Percentiles rank a stretch among this genome's conserved stretches.
phyloP scores from a whole-genome alignment of 1,140 invertebrate genomes.

The Globodera ellingtonae region DNA sequence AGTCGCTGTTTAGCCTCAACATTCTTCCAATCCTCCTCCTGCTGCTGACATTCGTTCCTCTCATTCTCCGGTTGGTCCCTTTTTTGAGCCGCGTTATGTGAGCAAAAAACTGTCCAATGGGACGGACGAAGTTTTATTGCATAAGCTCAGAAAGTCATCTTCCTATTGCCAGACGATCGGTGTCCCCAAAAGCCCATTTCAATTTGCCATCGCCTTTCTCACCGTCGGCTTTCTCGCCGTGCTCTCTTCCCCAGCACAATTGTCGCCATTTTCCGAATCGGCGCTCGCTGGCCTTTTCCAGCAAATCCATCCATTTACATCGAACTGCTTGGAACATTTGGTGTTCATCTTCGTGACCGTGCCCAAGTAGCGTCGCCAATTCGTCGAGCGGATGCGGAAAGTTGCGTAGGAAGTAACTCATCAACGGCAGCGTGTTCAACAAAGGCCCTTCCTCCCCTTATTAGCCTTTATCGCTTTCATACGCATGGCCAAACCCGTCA shows the following conservation, averaged over 20 bases:
- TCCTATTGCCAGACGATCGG: background rate
- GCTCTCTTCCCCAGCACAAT: background rate
- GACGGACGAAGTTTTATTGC: background rate
- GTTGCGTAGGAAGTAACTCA: slow-evolving; percentile 7
- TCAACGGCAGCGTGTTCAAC: background rate
- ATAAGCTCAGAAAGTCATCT: too few species aligned
- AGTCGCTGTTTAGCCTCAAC: background rate
- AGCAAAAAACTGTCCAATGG: background rate
- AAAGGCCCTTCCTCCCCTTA: background rate
- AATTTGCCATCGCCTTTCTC: background rate
- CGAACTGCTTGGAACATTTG: background rate
- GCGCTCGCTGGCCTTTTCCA: background rate
- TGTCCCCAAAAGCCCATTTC: background rate
- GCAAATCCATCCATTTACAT: background rate
- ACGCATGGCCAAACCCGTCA: background rate
- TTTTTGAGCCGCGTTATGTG: background rate
- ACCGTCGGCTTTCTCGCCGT: background rate
- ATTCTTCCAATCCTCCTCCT: background rate
- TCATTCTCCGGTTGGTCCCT: background rate
- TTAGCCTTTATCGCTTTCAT: background rate
- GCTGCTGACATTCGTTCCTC: background rate
- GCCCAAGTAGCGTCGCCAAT: background rate
- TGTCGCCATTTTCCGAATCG: background rate
- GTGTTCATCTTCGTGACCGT: background rate
- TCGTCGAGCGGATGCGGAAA: slow-evolving; percentile 1